Conservation (phyloP, 2,888 invertebrate species). For the Crocallis elinguaria region DNA sequence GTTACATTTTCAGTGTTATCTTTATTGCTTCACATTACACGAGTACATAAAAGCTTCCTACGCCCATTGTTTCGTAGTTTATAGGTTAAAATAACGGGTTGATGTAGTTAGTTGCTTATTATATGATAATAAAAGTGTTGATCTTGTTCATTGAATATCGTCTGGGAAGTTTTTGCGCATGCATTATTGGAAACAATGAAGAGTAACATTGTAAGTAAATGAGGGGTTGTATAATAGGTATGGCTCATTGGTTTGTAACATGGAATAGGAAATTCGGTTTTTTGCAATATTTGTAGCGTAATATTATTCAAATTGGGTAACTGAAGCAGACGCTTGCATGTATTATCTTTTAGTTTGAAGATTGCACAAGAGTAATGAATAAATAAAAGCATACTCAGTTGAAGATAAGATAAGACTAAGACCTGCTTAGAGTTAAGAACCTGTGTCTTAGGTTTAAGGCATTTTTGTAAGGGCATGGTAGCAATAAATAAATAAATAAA, state of each 20-base stretch:
- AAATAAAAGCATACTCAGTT: no score
- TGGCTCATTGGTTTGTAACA: slow-evolving; percentile 9
- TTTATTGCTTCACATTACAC: neutral
- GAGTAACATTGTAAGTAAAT: slow-evolving; percentile 19
- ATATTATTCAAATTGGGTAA: neutral
- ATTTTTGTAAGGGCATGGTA: no score
- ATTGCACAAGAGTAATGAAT: no score
- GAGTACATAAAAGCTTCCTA: slow-evolving; percentile 26
- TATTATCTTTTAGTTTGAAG: neutral
- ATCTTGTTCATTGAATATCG: slow-evolving; percentile 32
- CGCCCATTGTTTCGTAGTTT: slow-evolving; percentile 28
- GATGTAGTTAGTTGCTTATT: slow-evolving; percentile 36
- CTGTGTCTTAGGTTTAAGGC: no score
- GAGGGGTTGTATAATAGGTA: slow-evolving; percentile 17
- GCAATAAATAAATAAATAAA: no score
- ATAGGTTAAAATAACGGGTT: slow-evolving; percentile 44
- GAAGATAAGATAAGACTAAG: no score
- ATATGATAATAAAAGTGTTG: slow-evolving; percentile 25
- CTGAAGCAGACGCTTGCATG: no score
- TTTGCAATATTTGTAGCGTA: slow-evolving; percentile 1
- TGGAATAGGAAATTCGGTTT: neutral
- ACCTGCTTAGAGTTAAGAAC: no score
- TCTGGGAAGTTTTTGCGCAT: slow-evolving; percentile 32
- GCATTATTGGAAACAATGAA: slow-evolving; percentile 25
- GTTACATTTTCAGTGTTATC: neutral